Conservation (phyloP, 2,888 invertebrate species). For the Bellardia pandia region DNA sequence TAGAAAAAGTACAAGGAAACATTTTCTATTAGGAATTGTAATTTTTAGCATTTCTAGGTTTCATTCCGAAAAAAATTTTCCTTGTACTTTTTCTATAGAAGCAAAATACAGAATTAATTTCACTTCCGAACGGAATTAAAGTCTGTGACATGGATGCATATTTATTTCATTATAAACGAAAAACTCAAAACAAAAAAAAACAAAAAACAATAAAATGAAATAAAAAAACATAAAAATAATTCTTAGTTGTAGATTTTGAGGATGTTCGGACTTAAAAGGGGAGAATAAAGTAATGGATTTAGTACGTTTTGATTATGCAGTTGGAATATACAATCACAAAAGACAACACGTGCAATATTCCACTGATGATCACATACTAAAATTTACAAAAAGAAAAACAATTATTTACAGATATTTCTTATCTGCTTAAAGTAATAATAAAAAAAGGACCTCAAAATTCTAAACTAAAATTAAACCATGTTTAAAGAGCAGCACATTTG, state of each 20-base stretch:
- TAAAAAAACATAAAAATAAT: conserved; percentile 3
- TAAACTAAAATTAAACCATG: conserved; percentile 41
- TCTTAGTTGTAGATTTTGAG: background rate
- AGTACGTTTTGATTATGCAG: conserved; percentile 47
- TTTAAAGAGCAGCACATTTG: background rate
- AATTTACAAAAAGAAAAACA: conserved; percentile 7
- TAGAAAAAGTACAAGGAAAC: too few species aligned
- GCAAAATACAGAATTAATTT: too few species aligned
- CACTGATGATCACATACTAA: conserved; percentile 68
- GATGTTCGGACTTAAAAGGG: too few species aligned
- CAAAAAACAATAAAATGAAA: background rate
- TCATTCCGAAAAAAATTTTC: too few species aligned
- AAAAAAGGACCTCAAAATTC: background rate
- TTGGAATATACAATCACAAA: conserved; percentile 82
- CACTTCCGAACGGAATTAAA: too few species aligned
- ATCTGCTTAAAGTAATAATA: background rate
- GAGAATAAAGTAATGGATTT: background rate
- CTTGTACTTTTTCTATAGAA: too few species aligned
- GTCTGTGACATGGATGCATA: too few species aligned
- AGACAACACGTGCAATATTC: conserved; percentile 82
- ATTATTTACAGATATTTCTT: conserved; percentile 41
- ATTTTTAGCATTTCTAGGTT: too few species aligned
- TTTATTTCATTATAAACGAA: background rate
- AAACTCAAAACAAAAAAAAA: conserved; percentile 30
- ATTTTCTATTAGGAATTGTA: too few species aligned